Conservation (phyloP, 2,113 vertebrate species). For the Corythornis madagascariensis region DNA sequence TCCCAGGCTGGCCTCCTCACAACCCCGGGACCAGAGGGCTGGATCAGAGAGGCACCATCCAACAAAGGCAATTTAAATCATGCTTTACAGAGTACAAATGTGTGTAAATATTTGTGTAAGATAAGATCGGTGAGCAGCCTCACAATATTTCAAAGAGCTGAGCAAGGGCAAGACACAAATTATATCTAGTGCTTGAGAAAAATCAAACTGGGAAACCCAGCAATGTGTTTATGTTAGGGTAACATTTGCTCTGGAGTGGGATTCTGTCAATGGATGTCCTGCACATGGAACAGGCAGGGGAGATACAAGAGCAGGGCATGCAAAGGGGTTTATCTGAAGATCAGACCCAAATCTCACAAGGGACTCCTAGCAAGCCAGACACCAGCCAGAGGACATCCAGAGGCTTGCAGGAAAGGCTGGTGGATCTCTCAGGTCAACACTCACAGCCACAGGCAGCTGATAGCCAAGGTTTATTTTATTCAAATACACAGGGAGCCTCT, state of each 20-base stretch:
- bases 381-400: not conserved
- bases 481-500: not conserved
- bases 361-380: not conserved
- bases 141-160: constrained; percentile 64
- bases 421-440: not conserved
- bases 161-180: constrained; percentile 59
- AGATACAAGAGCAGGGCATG: not conserved
- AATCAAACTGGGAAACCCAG: constrained; percentile 29
- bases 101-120: constrained; percentile 64
- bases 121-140: constrained; percentile 49
- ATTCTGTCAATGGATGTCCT: constrained; percentile 15
- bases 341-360: not conserved
- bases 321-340: constrained; percentile 2
- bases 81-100: constrained; percentile 19
- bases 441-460: not conserved
- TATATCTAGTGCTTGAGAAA: constrained; percentile 50
- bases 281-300: not conserved
- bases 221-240: constrained; percentile 35
- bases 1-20: not conserved
- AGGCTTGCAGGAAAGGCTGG: not conserved
- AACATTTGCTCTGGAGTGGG: not conserved
- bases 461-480: not conserved
- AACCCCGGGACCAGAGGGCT: not conserved
- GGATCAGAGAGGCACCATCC: not conserved
- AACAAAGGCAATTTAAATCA: constrained; percentile 22